These are phyloP conservation scores for Trichonephila clavipes DNA, from an alignment of 1,140 invertebrate genomes.

Conservation along the genomic window DNA sequence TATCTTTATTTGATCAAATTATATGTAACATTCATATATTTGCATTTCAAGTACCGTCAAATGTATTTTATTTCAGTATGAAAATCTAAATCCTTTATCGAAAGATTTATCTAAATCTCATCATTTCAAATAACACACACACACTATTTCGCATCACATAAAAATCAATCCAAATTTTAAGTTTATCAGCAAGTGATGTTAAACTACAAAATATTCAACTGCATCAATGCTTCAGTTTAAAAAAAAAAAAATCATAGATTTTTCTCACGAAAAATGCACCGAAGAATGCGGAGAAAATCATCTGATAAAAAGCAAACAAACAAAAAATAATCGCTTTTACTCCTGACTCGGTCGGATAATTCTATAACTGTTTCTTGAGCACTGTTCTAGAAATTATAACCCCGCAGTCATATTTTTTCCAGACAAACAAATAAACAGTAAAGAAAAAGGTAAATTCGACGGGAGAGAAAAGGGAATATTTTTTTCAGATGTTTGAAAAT, in stretches of 20 bases:
- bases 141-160: neutral
- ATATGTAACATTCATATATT: too few relatives aligned
- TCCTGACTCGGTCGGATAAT: slow-evolving; percentile 47
- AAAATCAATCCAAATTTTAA: neutral
- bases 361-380: slow-evolving; percentile 36
- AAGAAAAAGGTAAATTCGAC: neutral
- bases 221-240: neutral
- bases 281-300: slow-evolving; percentile 71
- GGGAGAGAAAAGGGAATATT: neutral
- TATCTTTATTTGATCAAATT: too few relatives aligned
- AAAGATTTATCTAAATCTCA: neutral
- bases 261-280: slow-evolving; percentile 75
- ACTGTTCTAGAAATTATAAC: neutral
- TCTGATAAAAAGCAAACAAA: slow-evolving; percentile 64
- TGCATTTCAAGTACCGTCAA: neutral
- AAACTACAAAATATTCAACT: slow-evolving; percentile 18
- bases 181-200: slow-evolving; percentile 16
- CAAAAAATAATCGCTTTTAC: slow-evolving; percentile 32
- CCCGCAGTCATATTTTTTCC: neutral
- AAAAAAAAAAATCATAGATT: neutral
- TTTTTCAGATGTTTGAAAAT: slow-evolving; percentile 45
- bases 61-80: neutral
- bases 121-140: neutral
- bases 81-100: neutral
- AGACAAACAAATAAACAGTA: slow-evolving; percentile 14